A percentile compares a stretch with the other conserved stretches of the same genome.
Conservation (phyloP, 2,888 invertebrate genomes). For the Neuroscelio doddi region DNA sequence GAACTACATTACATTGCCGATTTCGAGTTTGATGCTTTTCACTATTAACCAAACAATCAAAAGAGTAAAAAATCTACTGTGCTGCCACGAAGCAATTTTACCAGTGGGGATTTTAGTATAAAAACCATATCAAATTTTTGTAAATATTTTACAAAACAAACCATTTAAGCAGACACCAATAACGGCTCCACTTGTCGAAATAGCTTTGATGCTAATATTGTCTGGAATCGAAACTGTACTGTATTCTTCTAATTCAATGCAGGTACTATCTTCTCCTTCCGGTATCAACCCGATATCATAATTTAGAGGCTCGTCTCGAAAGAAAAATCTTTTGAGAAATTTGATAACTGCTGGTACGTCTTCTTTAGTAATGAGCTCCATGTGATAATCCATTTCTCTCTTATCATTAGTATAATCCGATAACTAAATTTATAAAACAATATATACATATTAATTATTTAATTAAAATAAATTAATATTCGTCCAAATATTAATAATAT, state of each 20-base stretch:
- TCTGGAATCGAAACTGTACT: conserved; percentile 75
- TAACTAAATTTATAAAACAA: conserved; percentile 53
- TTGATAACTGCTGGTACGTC: conserved; percentile 75
- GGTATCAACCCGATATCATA: conserved; percentile 75
- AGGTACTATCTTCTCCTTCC: conserved; percentile 77
- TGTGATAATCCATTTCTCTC: conserved; percentile 69
- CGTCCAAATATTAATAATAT: no score
- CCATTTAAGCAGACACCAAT: conserved; percentile 76
- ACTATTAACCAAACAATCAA: no score
- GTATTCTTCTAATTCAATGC: conserved; percentile 78
- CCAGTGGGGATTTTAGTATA: no score
- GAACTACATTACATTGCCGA: no score
- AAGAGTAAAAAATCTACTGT: no score
- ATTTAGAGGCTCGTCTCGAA: conserved; percentile 83
- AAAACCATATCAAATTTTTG: conserved; percentile 4
- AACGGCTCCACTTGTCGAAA: conserved; percentile 75
- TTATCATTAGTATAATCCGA: conserved; percentile 55
- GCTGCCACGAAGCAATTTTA: no score
- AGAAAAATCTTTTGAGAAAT: conserved; percentile 79
- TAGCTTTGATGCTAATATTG: conserved; percentile 78
- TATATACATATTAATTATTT: neutral
- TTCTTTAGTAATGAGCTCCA: conserved; percentile 71
- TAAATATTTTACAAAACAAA: no score
- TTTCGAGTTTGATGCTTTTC: no score
- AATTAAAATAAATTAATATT: no score